Conservation (phyloP, 2,888 invertebrate species). For the Chouioia cunea region DNA sequence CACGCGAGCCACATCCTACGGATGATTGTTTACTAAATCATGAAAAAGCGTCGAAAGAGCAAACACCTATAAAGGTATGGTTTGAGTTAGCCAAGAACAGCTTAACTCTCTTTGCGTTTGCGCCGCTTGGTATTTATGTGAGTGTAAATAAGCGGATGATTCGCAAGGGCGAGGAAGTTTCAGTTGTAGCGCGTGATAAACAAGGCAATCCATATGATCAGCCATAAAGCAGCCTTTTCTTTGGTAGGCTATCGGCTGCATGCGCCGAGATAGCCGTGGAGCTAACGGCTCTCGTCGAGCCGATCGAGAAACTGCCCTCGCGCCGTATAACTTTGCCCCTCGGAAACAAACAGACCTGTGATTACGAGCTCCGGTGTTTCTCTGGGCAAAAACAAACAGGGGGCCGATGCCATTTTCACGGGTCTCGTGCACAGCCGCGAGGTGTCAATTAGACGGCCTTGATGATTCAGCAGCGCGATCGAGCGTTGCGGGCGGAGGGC, state of each 20-base stretch:
- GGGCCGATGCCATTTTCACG: conserved; percentile 16
- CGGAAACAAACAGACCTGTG: conserved; percentile 26
- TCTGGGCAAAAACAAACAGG: not conserved
- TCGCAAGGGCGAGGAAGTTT: conserved; percentile 9
- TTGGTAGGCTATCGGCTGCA: too few relatives aligned
- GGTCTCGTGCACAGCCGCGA: not conserved
- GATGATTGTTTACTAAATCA: too few relatives aligned
- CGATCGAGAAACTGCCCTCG: too few relatives aligned
- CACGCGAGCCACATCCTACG: too few relatives aligned
- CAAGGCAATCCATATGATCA: conserved; percentile 14
- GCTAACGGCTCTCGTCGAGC: too few relatives aligned
- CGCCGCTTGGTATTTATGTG: too few relatives aligned
- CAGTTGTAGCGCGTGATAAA: not conserved
- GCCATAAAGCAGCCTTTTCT: conserved; percentile 14
- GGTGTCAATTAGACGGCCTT: not conserved
- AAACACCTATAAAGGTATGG: too few relatives aligned
- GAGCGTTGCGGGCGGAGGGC: conserved; percentile 57
- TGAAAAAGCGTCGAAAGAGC: too few relatives aligned
- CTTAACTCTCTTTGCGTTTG: too few relatives aligned
- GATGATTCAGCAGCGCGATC: conserved; percentile 62
- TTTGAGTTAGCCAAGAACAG: too few relatives aligned
- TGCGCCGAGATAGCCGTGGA: too few relatives aligned
- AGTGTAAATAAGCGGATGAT: not conserved
- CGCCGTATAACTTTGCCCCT: not conserved
- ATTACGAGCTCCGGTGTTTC: conserved; percentile 15